phyloP scores from a whole-genome alignment of 2,797 vertebrate species.

The Takifugu rubripes region DNA sequence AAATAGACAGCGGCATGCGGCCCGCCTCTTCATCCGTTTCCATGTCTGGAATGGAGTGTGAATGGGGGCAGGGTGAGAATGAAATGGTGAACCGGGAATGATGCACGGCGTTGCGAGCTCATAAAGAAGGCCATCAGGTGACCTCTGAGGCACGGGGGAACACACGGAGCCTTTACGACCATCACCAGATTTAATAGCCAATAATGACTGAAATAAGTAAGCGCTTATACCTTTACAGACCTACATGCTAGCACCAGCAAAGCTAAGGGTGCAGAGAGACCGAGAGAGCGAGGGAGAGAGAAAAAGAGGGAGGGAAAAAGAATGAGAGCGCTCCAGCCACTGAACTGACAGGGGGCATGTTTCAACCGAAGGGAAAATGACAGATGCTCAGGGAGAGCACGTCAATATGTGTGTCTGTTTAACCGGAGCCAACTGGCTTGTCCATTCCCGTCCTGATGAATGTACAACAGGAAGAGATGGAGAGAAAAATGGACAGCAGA shows the following conservation, averaged over 20 bases:
- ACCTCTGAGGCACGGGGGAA: constrained; percentile 81
- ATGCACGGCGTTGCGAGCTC: constrained; percentile 87
- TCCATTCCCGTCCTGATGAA: constrained; percentile 66
- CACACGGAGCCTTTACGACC: constrained; percentile 82
- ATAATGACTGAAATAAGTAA: constrained; percentile 85
- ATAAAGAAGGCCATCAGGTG: constrained; percentile 87
- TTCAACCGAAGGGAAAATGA: constrained; percentile 72
- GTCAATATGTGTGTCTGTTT: constrained; percentile 70
- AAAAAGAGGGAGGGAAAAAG: constrained; percentile 27
- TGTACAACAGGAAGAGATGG: constrained; percentile 52
- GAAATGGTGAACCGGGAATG: constrained; percentile 73
- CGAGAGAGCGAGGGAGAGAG: constrained; percentile 39
- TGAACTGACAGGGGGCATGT: constrained; percentile 69
- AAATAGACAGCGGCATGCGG: constrained; percentile 83
- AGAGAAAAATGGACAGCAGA: constrained; percentile 30
- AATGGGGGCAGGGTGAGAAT: constrained; percentile 44
- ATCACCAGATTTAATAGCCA: constrained; percentile 86
- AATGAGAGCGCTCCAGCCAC: constrained; percentile 62
- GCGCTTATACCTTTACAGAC: constrained; percentile 79
- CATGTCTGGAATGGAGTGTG: constrained; percentile 27
- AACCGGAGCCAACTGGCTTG: constrained; percentile 70
- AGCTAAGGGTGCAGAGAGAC: constrained; percentile 30
- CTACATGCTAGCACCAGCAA: constrained; percentile 57
- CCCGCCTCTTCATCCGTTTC: constrained; percentile 76
- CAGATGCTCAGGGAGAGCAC: constrained; percentile 62